These are phyloP conservation scores for Phragmatobia fuliginosa DNA, from an alignment of 2,888 invertebrate species.

Conservation along the genomic window DNA sequence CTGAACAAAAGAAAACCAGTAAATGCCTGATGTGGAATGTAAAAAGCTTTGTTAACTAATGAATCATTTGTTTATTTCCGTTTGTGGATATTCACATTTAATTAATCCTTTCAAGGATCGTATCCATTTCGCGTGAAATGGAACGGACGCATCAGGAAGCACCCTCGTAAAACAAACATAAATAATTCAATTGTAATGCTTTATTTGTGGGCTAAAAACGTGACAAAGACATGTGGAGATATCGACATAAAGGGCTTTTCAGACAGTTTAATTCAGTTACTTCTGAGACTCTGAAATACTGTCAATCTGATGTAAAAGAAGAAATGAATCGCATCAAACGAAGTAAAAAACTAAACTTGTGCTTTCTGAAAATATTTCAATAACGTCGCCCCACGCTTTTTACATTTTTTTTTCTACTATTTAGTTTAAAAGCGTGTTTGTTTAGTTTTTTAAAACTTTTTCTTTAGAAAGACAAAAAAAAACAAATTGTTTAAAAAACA, in stretches of 20 bases:
- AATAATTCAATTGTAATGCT: conserved; percentile 23
- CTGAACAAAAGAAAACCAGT: conserved; percentile 15
- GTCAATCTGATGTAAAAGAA: too few species aligned
- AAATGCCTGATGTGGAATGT: conserved; percentile 2
- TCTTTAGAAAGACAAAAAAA: too few species aligned
- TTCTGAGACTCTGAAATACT: background rate
- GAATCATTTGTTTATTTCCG: conserved; percentile 44
- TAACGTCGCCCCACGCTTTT: too few species aligned
- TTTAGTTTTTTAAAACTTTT: too few species aligned
- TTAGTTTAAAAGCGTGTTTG: too few species aligned
- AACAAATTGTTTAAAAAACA: too few species aligned
- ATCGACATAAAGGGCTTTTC: background rate
- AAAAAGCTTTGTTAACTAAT: conserved; percentile 38
- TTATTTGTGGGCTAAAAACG: conserved; percentile 22
- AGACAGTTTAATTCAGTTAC: background rate
- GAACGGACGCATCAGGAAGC: conserved; percentile 35
- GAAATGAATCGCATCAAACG: too few species aligned
- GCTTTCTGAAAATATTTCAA: too few species aligned
- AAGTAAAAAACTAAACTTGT: too few species aligned
- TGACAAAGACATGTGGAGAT: conserved; percentile 2
- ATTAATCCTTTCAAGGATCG: conserved; percentile 37
- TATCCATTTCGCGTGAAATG: conserved; percentile 32
- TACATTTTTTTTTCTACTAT: too few species aligned
- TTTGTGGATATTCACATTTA: conserved; percentile 17
- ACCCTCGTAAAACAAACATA: conserved; percentile 24